A percentile compares a stretch with the other conserved stretches of the same genome.
Conservation (phyloP, 2,797 vertebrate species). For the Delichon dasypus region DNA sequence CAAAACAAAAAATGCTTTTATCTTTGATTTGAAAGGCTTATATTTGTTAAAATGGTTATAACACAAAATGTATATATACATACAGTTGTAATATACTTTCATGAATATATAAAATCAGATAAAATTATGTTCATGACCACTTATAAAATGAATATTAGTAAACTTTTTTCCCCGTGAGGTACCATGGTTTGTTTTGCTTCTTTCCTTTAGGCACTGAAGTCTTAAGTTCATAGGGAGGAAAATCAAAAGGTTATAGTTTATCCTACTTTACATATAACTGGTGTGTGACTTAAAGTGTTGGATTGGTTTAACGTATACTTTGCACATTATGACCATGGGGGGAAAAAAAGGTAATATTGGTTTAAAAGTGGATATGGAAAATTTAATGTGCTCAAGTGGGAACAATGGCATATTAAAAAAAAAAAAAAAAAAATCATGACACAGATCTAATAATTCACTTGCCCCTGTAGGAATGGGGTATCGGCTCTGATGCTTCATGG, state of each 20-base stretch:
- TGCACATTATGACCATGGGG: conserved; percentile 73
- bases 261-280: conserved; percentile 73
- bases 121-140: conserved; percentile 60
- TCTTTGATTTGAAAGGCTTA: conserved; percentile 71
- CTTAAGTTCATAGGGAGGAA: conserved; percentile 40
- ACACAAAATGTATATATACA: background rate
- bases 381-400: conserved; percentile 79
- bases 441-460: conserved; percentile 83
- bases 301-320: conserved; percentile 74
- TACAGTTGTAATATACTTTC: conserved; percentile 61
- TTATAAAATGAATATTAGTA: conserved; percentile 71
- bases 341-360: conserved; percentile 74
- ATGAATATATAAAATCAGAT: conserved; percentile 62
- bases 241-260: conserved; percentile 71
- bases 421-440: conserved; percentile 70
- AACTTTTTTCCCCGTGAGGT: conserved; percentile 37
- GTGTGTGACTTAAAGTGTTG: conserved; percentile 72
- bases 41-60: conserved; percentile 49
- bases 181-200: conserved; percentile 8
- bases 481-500: conserved; percentile 75
- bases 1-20: conserved; percentile 69
- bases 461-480: conserved; percentile 77
- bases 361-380: conserved; percentile 80
- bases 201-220: conserved; percentile 31
- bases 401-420: conserved; percentile 83